Base-by-base conservation (phyloP, 2,113 vertebrate species). In the Hymenochirus boettgeri region DNA sequence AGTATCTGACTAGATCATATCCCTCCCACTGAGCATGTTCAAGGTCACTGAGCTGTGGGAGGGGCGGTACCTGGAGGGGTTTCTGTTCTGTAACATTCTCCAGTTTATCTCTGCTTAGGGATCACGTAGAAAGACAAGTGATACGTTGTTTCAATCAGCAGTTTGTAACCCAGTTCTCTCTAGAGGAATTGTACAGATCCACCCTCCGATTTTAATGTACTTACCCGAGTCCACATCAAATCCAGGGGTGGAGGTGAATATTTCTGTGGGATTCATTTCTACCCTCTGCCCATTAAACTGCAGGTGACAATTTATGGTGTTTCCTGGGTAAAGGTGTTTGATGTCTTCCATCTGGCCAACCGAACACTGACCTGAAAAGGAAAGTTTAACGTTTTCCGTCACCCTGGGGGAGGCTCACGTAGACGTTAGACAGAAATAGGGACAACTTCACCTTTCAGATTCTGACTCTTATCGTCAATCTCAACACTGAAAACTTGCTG, bases 141-240 rank as follows among this genome's bases (percentile, higher is more conserved):
- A n/a, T n/a, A n/a, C n/a, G n/a, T n/a, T n/a, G n/a, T n/a, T n/a
- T n/a, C n/a, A n/a, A n/a, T 3, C 33, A 11, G 33, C 15, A 12
- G 15, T 13, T 7, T 9, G 33, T 35, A 12, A 35, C 15, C 3
- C 2, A 3, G 4, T 35, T 35, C 9, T 13, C 33, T 3, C 10
- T 35, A 13, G 15, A 3, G 7, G 7, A 9, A 13, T 11, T 1
- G 4, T 12, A 35, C 7, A 13, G 10, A 13, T 13, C 4, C 15
- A 35, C 4, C 33, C 10, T 12, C 33, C 33, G 2, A 5, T n/a
- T 5, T 1, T 17, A n/a, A 42, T 15, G 45, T 19, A 42, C 70
- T 72, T 73, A 99, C 96, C 96, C 31, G 82, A 78, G 63, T 72
- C 63, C 11, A 80, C 5, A 55, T 97, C 93, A 70, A 97, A 98